These are phyloP conservation scores for Hemiscyllium ocellatum DNA, from an alignment of 2,113 vertebrate genomes.

Conservation along the genomic window DNA sequence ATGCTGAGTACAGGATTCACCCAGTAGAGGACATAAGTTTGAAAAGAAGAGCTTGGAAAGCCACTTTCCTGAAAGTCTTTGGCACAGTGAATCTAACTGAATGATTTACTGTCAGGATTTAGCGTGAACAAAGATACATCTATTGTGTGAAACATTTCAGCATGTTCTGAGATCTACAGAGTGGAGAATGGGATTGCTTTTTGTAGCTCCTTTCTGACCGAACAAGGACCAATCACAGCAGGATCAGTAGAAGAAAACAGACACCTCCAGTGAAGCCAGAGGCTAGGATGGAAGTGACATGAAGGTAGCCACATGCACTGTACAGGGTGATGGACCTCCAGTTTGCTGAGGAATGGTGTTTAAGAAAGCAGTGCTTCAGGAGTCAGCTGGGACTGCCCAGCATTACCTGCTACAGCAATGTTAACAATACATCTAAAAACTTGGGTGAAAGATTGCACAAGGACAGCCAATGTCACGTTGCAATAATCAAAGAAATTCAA, in stretches of 20 bases:
- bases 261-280: neutral
- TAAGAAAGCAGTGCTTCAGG: neutral
- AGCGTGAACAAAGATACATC: neutral
- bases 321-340: neutral
- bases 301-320: neutral
- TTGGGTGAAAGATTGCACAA: neutral
- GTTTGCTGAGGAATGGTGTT: neutral
- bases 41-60: neutral
- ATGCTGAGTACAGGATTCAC: neutral
- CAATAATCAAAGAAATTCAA: neutral
- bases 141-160: neutral
- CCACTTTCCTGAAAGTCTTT: neutral
- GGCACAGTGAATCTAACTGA: neutral
- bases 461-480: neutral
- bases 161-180: neutral
- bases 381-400: neutral
- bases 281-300: neutral
- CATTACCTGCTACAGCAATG: neutral
- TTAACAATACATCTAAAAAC: neutral
- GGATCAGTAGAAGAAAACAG: too few species aligned
- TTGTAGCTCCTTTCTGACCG: neutral
- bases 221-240: neutral
- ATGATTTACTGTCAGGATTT: neutral
- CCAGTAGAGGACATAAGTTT: neutral
- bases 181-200: neutral